phyloP scores from a whole-genome alignment of 2,888 invertebrate species.

The Pyrgus malvae region DNA sequence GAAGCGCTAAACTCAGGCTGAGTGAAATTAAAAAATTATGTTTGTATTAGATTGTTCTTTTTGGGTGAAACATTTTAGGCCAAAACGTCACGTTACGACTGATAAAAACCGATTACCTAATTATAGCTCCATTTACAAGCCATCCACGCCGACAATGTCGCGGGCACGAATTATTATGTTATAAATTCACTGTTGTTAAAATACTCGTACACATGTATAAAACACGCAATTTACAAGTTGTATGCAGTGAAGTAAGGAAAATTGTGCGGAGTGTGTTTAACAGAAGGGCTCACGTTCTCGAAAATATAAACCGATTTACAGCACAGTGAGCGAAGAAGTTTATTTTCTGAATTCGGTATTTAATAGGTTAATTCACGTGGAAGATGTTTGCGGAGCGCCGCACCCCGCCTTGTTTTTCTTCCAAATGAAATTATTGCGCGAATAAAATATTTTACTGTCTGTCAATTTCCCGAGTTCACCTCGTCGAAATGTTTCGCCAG shows the following conservation, averaged over 20 bases:
- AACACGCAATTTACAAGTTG: background rate
- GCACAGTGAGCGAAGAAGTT: constrained; percentile 57
- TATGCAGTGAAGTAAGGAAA: constrained; percentile 1
- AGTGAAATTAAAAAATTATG: no score
- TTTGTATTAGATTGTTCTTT: no score
- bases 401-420: constrained; percentile 68
- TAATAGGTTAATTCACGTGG: constrained; percentile 78
- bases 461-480: constrained; percentile 72
- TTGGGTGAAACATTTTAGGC: no score
- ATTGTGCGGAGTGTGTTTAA: background rate
- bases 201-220: no score
- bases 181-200: no score
- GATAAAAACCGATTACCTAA: no score
- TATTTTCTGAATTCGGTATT: constrained; percentile 64
- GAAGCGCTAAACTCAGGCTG: no score
- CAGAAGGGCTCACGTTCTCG: background rate
- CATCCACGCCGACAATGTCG: no score
- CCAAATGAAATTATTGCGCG: constrained; percentile 77
- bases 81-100: no score
- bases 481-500: constrained; percentile 61
- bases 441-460: constrained; percentile 81
- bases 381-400: constrained; percentile 66
- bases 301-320: constrained; percentile 47
- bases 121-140: no score
- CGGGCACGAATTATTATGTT: no score